phyloP scores from a whole-genome alignment of 2,888 invertebrate species.

The Punctoribates punctum region DNA sequence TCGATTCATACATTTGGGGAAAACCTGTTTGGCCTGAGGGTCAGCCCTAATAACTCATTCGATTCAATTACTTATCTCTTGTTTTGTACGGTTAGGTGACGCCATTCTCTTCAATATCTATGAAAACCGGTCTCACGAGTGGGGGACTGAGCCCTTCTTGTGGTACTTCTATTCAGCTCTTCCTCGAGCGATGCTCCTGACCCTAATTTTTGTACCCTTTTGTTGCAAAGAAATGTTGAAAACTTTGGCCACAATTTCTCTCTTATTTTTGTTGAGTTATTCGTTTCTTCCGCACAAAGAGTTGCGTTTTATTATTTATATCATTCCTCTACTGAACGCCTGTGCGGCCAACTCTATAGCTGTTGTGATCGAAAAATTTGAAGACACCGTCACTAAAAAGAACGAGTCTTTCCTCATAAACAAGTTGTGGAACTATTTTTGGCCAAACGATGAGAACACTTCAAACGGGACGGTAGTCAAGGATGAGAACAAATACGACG shows the following conservation, averaged over 20 bases:
- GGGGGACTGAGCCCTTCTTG: slow-evolving; percentile 64
- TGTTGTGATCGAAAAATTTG: slow-evolving; percentile 25
- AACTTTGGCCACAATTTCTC: slow-evolving; percentile 50
- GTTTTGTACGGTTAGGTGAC: slow-evolving; percentile 63
- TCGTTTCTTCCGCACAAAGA: slow-evolving; percentile 97
- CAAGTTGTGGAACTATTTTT: slow-evolving; percentile 23
- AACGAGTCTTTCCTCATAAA: slow-evolving; percentile 13
- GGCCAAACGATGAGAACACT: slow-evolving; percentile 18
- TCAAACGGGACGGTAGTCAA: slow-evolving; percentile 6
- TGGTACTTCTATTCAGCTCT: slow-evolving; percentile 99
- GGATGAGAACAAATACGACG: slow-evolving; percentile 39
- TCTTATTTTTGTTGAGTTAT: slow-evolving; percentile 76
- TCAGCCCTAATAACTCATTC: slow-evolving; percentile 25
- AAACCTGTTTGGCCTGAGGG: slow-evolving; percentile 84
- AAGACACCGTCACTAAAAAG: slow-evolving; percentile 18
- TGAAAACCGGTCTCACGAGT: slow-evolving; percentile 87
- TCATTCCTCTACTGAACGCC: slow-evolving; percentile 88
- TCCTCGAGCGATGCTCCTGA: slow-evolving; percentile 81
- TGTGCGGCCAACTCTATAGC: slow-evolving; percentile 67
- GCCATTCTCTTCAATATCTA: slow-evolving; percentile 94
- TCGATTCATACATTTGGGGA: slow-evolving; percentile 93
- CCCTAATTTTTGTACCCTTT: slow-evolving; percentile 70
- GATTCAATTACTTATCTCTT: background rate
- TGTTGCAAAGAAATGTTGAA: slow-evolving; percentile 40
- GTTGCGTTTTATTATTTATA: slow-evolving; percentile 92